Evolutionary conservation across 2,797 vertebrate species (phyloP).

Genomic region (Crax fasciolata): DNA sequence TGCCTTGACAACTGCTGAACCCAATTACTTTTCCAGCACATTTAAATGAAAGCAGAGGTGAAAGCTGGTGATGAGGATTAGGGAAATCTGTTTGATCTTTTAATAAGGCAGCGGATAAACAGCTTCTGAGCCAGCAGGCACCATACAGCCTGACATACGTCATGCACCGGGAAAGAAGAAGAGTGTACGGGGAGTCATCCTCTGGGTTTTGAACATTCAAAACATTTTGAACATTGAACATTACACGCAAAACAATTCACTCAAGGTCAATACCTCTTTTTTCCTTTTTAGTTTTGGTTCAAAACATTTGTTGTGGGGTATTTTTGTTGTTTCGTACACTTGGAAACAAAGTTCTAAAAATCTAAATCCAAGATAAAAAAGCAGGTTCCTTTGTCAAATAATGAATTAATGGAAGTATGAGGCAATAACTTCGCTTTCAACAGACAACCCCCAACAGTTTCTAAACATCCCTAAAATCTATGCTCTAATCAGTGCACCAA

Average conservation of each 20-base stretch:
- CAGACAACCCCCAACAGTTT: not conserved
- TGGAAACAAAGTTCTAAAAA: not conserved
- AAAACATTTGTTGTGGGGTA: not conserved
- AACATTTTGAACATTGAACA: too few relatives aligned
- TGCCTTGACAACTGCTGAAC: constrained; percentile 14
- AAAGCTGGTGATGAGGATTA: not conserved
- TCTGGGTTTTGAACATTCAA: not conserved
- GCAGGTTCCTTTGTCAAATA: not conserved
- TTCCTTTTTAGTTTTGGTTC: not conserved
- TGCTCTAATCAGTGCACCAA: not conserved
- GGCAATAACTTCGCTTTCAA: not conserved
- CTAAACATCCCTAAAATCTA: not conserved
- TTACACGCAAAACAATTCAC: not conserved
- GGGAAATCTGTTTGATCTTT: not conserved
- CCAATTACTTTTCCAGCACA: constrained; percentile 15
- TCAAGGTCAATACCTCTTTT: not conserved
- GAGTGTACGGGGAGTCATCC: not conserved
- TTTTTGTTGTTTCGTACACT: not conserved
- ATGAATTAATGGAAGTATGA: not conserved
- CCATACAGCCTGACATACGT: not conserved
- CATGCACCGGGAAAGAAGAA: not conserved
- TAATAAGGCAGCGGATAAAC: not conserved
- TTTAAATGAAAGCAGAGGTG: not conserved
- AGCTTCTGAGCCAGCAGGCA: not conserved
- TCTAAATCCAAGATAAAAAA: not conserved